Conservation (phyloP, 2,113 vertebrate genomes). For the Ginglymostoma cirratum region DNA sequence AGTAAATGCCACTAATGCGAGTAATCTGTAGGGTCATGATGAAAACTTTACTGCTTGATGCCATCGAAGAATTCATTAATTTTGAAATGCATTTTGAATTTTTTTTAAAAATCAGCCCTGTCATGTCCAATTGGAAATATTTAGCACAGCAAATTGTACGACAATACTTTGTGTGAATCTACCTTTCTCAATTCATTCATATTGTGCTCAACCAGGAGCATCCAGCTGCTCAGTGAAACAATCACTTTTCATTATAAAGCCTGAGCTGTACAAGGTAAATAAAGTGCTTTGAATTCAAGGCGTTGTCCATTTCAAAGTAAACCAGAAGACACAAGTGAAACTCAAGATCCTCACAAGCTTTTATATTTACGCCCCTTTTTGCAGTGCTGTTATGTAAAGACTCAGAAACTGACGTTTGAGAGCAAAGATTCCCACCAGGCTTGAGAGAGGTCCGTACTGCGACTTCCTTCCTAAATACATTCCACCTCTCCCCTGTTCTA, state of each 20-base stretch:
- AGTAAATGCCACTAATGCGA: conserved; percentile 43
- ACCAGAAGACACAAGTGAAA: background rate
- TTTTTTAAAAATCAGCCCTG: background rate
- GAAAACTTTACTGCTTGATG: conserved; percentile 17
- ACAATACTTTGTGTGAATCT: conserved; percentile 8
- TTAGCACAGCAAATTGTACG: background rate
- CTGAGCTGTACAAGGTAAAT: background rate
- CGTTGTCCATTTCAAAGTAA: background rate
- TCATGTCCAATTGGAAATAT: background rate
- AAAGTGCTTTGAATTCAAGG: background rate
- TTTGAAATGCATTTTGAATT: background rate
- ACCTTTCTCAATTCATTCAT: conserved; percentile 3
- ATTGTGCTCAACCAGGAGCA: background rate
- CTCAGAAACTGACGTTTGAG: background rate
- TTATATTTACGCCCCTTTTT: background rate
- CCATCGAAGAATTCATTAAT: conserved; percentile 23
- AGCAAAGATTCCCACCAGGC: background rate
- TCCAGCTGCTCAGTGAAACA: background rate
- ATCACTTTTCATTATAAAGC: conserved; percentile 3
- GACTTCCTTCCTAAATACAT: background rate
- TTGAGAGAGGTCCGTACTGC: background rate
- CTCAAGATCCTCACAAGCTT: background rate
- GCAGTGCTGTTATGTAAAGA: background rate
- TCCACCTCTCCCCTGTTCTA: background rate
- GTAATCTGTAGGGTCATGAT: background rate